Evolutionary conservation across 2,113 vertebrate genomes (phyloP).

Genomic region (Antidorcas marsupialis): DNA sequence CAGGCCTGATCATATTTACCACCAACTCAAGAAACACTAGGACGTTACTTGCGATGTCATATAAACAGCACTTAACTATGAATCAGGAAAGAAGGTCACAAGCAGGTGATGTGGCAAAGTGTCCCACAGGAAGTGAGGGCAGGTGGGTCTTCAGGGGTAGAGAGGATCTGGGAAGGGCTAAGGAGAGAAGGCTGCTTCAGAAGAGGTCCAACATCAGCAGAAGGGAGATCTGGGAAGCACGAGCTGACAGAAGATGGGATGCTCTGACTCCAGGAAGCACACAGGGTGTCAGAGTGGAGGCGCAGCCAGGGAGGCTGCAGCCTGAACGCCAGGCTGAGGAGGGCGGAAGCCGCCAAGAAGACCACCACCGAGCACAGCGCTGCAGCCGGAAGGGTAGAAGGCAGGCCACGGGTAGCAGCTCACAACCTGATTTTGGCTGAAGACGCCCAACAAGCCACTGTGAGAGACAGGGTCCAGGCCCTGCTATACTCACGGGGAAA

Average conservation of each 20-base stretch:
- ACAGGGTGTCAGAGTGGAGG: background rate
- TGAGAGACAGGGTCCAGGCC: background rate
- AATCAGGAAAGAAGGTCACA: background rate
- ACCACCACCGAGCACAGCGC: rapidly evolving
- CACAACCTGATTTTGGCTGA: background rate
- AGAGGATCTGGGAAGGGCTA: background rate
- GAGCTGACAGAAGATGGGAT: background rate
- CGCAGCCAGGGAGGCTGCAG: background rate
- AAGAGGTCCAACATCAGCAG: background rate
- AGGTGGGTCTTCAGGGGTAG: background rate
- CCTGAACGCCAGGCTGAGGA: background rate
- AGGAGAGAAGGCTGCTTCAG: background rate
- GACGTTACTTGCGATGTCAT: too few relatives aligned
- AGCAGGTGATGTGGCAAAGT: background rate
- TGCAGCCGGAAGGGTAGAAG: background rate
- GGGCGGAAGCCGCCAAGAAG: rapidly evolving
- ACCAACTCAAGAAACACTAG: background rate
- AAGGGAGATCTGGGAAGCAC: background rate
- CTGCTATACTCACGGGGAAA: background rate
- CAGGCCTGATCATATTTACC: background rate
- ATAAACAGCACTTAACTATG: background rate
- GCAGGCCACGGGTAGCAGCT: background rate
- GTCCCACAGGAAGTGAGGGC: background rate
- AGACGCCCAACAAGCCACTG: background rate
- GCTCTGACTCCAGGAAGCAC: background rate